phyloP scores from a whole-genome alignment of 2,797 vertebrate genomes.

The Hippoglossus hippoglossus region DNA sequence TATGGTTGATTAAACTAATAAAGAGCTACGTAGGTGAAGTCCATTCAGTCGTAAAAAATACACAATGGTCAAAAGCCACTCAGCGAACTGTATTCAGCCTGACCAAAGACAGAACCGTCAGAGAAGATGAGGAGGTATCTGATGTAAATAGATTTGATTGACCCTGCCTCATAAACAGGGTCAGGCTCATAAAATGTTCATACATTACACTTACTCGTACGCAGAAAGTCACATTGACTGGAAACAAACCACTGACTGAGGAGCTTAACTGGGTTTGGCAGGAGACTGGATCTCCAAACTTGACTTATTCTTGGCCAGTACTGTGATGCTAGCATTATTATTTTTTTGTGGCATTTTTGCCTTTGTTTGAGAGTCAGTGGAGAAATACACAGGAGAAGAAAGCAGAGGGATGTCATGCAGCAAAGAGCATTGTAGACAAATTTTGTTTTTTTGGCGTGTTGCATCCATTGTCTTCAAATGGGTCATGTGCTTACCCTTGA shows the following conservation, averaged over 20 bases:
- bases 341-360: background rate
- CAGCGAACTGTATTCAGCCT: background rate
- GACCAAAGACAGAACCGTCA: background rate
- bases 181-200: background rate
- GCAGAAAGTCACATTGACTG: background rate
- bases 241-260: background rate
- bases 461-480: background rate
- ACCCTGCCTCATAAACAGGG: background rate
- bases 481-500: background rate
- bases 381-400: background rate
- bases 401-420: background rate
- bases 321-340: background rate
- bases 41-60: background rate
- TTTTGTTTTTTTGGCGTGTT: background rate
- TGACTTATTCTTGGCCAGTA: background rate
- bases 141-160: background rate
- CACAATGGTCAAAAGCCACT: background rate
- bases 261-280: background rate
- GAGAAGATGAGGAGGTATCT: background rate
- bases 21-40: background rate
- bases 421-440: conserved; percentile 2
- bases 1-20: background rate
- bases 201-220: background rate
- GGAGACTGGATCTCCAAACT: background rate
- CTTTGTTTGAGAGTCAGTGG: background rate